These are phyloP conservation scores for Lepilemur septentrionalis DNA, from an alignment of 2,797 vertebrate genomes.

Conservation along the genomic window DNA sequence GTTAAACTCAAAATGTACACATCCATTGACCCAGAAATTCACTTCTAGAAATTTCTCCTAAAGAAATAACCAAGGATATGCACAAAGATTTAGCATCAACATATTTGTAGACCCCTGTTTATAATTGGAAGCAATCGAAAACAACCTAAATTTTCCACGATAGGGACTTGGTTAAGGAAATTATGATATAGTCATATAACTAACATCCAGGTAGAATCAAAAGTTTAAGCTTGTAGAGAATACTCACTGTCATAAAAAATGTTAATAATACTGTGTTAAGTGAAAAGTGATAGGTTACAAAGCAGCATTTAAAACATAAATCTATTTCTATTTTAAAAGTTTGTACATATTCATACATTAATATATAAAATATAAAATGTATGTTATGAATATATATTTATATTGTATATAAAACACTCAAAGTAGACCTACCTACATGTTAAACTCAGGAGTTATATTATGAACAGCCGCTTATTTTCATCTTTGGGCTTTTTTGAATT, in stretches of 20 bases:
- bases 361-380: background rate
- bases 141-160: background rate
- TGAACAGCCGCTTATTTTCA: conserved; percentile 4
- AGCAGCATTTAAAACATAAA: background rate
- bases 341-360: background rate
- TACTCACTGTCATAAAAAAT: background rate
- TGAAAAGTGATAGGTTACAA: background rate
- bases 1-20: background rate
- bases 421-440: background rate
- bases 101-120: background rate
- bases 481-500: background rate
- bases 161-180: background rate
- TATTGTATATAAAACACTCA: background rate
- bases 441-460: background rate
- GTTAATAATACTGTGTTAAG: background rate
- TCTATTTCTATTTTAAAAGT: conserved; percentile 10
- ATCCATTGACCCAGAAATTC: background rate
- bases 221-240: background rate
- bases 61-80: background rate
- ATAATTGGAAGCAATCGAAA: background rate
- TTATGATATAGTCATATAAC: background rate
- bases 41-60: conserved; percentile 12
- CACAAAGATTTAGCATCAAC: background rate
- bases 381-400: background rate
- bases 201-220: background rate